A percentile compares a stretch with the other conserved stretches of the same genome.
phyloP scores from a whole-genome alignment of 2,888 invertebrate species.

The Eupithecia pulchellata region DNA sequence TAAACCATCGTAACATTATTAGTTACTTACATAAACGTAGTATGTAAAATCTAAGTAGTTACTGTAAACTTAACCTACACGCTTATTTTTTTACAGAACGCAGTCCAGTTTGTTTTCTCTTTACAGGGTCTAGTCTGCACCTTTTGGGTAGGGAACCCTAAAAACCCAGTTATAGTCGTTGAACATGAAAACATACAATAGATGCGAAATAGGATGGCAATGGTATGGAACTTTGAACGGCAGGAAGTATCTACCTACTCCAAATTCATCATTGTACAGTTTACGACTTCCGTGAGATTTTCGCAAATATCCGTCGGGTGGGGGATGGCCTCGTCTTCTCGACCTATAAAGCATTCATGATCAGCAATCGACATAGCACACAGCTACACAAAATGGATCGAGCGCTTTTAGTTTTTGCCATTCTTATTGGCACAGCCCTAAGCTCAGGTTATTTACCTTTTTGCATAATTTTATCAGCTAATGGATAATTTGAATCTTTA shows the following conservation, averaged over 20 bases:
- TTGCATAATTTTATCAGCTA: slow-evolving; percentile 6
- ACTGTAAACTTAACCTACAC: too few relatives aligned
- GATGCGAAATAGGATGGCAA: background rate
- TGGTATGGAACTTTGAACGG: background rate
- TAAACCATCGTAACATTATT: background rate
- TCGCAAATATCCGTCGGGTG: slow-evolving; percentile 65
- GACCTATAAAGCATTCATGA: slow-evolving; percentile 75
- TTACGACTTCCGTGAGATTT: slow-evolving; percentile 70
- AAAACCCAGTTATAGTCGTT: background rate
- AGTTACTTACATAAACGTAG: background rate
- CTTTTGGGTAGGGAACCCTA: background rate
- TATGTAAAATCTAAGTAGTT: background rate
- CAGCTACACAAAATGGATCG: slow-evolving; percentile 61
- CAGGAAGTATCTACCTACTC: slow-evolving; percentile 37
- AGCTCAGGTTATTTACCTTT: slow-evolving; percentile 63
- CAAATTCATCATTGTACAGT: slow-evolving; percentile 43
- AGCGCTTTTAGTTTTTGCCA: slow-evolving; percentile 52
- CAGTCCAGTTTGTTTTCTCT: too few relatives aligned
- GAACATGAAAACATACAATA: background rate
- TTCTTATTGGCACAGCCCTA: slow-evolving; percentile 56
- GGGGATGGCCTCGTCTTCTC: slow-evolving; percentile 71
- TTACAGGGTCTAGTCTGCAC: background rate
- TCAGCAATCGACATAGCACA: slow-evolving; percentile 60
- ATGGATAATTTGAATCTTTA: slow-evolving; percentile 17
- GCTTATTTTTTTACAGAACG: background rate